phyloP scores from a whole-genome alignment of 2,888 invertebrate species.

The Willowsia nigromaculata region DNA sequence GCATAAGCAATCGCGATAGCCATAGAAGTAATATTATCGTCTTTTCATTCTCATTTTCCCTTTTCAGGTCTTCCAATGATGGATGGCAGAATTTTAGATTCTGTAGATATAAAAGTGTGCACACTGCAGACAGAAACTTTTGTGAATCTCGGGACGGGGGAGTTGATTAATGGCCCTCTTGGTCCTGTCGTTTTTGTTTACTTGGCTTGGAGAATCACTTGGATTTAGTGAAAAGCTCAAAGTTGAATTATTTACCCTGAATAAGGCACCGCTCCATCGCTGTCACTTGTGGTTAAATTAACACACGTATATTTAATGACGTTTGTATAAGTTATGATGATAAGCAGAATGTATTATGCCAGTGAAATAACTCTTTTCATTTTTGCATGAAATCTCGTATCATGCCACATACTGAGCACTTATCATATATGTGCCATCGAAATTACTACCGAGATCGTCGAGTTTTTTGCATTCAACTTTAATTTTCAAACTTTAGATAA shows the following conservation, averaged over 20 bases:
- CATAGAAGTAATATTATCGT: not conserved
- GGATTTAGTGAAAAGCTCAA: constrained; percentile 13
- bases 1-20: too few species aligned
- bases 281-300: constrained; percentile 23
- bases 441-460: too few species aligned
- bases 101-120: constrained; percentile 61
- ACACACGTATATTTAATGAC: not conserved
- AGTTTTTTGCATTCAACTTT: too few species aligned
- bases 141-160: constrained; percentile 52
- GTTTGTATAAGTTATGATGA: not conserved
- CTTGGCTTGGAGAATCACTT: constrained; percentile 34
- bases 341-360: too few species aligned
- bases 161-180: constrained; percentile 68
- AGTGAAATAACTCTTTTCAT: too few species aligned
- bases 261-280: not conserved
- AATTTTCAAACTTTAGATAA: too few species aligned
- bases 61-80: constrained; percentile 65
- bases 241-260: constrained; percentile 9
- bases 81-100: constrained; percentile 71
- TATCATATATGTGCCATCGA: too few species aligned
- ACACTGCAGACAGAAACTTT: constrained; percentile 46
- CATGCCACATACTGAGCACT: too few species aligned
- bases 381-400: too few species aligned
- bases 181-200: constrained; percentile 65
- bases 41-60: not conserved